Conservation (phyloP, 2,113 vertebrate species). For the human region DNA sequence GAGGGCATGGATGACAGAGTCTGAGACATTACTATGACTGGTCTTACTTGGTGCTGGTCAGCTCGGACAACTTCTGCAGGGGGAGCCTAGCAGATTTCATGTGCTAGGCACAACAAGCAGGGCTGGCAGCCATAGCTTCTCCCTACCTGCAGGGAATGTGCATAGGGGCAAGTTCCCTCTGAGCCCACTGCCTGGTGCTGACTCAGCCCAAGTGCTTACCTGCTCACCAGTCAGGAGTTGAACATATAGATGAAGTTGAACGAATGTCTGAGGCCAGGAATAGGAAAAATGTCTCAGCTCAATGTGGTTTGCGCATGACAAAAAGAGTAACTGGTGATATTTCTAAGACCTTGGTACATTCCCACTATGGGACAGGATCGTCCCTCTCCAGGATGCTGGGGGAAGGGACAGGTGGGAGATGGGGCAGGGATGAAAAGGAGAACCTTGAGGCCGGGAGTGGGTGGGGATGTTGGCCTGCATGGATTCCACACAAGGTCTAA, state of each 20-base stretch:
- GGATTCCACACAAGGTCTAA: not conserved
- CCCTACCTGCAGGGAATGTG: not conserved
- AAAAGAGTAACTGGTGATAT: not conserved
- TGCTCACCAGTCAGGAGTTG: not conserved
- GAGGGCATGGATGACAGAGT: not conserved
- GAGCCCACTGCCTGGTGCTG: not conserved
- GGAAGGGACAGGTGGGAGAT: not conserved
- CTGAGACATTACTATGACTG: not conserved
- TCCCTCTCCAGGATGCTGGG: not conserved
- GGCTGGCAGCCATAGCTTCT: not conserved
- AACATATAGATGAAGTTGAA: not conserved
- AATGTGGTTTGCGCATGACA: not conserved
- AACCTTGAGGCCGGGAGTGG: not conserved
- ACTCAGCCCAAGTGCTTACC: not conserved
- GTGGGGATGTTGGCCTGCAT: not conserved
- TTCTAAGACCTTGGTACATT: not conserved
- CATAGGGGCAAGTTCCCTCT: not conserved
- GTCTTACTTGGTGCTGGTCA: not conserved
- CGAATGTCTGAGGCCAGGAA: not conserved
- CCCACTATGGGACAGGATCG: not conserved
- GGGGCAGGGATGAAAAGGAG: not conserved
- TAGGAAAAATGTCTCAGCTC: not conserved
- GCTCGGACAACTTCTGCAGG: not conserved
- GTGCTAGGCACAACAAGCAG: not conserved
- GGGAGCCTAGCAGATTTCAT: not conserved